A percentile compares a stretch with the other conserved stretches of the same genome.
Conservation (phyloP, 1,140 invertebrate genomes). For the Macrobrachium nipponense region DNA sequence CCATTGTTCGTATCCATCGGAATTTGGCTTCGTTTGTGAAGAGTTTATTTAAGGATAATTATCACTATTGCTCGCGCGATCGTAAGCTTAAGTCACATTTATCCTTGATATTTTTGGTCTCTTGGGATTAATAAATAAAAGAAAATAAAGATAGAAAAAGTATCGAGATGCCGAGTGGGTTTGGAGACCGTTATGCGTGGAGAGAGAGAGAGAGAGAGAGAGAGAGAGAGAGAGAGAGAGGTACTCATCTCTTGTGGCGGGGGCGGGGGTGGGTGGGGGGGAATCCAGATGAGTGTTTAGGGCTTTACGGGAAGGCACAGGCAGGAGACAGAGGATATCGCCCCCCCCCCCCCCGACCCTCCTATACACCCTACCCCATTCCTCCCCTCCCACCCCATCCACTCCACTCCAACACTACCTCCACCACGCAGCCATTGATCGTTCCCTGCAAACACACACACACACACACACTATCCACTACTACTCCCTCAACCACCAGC, state of each 20-base stretch:
- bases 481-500: slow-evolving; percentile 21
- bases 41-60: not conserved
- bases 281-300: not conserved
- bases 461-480: slow-evolving; percentile 32
- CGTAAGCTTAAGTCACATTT: no score
- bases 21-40: not conserved
- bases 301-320: slow-evolving; percentile 3
- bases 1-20: not conserved
- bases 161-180: not conserved
- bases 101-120: no score
- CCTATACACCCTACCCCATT: no score
- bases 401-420: not conserved
- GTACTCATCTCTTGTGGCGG: not conserved
- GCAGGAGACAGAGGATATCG: not conserved
- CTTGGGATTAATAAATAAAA: not conserved
- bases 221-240: slow-evolving; percentile 4
- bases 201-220: slow-evolving; percentile 13
- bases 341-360: no score
- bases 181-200: slow-evolving; percentile 42
- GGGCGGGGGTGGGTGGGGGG: no score
- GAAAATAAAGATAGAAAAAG: slow-evolving; percentile 10
- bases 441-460: slow-evolving; percentile 47
- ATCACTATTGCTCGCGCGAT: not conserved
- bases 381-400: no score
- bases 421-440: slow-evolving; percentile 54